These are phyloP conservation scores for Gadus macrocephalus DNA, from an alignment of 2,113 vertebrate species.

Conservation along the genomic window DNA sequence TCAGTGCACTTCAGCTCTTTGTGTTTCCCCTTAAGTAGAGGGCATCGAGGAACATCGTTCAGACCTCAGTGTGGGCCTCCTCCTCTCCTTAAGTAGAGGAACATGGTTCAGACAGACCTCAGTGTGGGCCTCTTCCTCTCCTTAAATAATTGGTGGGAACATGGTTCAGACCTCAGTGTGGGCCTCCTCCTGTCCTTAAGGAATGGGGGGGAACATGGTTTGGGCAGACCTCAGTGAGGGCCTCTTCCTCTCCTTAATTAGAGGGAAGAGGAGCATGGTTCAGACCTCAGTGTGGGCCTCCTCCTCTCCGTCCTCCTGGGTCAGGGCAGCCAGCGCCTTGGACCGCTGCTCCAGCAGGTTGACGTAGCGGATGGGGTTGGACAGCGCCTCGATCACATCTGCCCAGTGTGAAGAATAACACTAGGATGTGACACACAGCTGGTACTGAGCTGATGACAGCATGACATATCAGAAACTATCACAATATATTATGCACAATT, in stretches of 20 bases:
- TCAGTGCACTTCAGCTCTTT: too few relatives aligned
- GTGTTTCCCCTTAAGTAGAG: too few relatives aligned
- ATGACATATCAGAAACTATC: too few relatives aligned
- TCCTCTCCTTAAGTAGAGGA: slow-evolving; percentile 67
- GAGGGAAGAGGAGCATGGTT: too few relatives aligned
- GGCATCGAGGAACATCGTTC: too few relatives aligned
- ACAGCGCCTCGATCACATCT: slow-evolving; percentile 98
- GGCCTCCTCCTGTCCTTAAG: slow-evolving; percentile 77
- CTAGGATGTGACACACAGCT: background rate
- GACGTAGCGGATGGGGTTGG: slow-evolving; percentile 95
- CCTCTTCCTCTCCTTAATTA: too few relatives aligned
- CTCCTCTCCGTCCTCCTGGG: slow-evolving; percentile 88
- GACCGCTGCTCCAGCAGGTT: slow-evolving; percentile 98
- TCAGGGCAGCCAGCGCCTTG: slow-evolving; percentile 91
- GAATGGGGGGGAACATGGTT: too few relatives aligned
- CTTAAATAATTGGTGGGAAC: too few relatives aligned
- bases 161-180: slow-evolving; percentile 80
- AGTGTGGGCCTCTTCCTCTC: background rate
- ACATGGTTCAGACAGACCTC: background rate
- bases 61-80: slow-evolving; percentile 87
- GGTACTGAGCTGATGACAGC: too few relatives aligned
- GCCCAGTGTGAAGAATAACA: background rate
- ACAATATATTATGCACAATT: too few relatives aligned
- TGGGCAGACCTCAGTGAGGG: background rate
- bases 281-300: slow-evolving; percentile 87